Evolutionary conservation across 2,888 invertebrate genomes (phyloP).

Genomic region (Polia nebulosa): DNA sequence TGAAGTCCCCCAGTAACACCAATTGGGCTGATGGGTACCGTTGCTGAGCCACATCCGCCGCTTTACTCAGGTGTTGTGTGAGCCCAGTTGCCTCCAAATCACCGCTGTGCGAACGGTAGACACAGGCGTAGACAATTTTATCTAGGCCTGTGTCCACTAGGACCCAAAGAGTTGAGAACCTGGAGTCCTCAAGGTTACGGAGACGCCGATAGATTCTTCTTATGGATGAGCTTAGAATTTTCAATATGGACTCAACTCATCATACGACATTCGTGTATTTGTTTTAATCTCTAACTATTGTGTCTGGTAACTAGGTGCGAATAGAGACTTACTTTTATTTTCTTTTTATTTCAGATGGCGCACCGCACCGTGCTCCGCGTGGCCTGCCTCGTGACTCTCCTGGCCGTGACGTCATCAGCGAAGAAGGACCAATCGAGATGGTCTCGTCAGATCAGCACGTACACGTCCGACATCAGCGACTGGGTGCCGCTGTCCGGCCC

Average conservation of each 20-base stretch:
- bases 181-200: too few relatives aligned
- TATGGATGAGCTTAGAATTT: not conserved
- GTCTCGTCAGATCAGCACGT: conserved; percentile 88
- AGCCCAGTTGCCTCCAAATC: too few relatives aligned
- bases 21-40: too few relatives aligned
- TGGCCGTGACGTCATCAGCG: conserved; percentile 74
- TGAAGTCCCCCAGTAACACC: too few relatives aligned
- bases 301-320: not conserved
- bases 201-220: too few relatives aligned
- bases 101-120: too few relatives aligned
- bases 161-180: too few relatives aligned
- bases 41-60: too few relatives aligned
- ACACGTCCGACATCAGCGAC: conserved; percentile 86
- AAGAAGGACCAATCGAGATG: conserved; percentile 82
- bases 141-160: too few relatives aligned
- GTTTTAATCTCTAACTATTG: not conserved
- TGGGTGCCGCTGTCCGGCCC: conserved; percentile 86
- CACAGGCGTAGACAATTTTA: too few relatives aligned
- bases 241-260: not conserved
- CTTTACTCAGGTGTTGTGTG: too few relatives aligned
- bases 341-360: conserved; percentile 82
- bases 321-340: conserved; percentile 20
- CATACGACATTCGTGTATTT: not conserved
- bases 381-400: conserved; percentile 76
- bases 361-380: conserved; percentile 76